Evolutionary conservation across 2,888 invertebrate genomes (phyloP).

Genomic region (Aleiodes alternator): DNA sequence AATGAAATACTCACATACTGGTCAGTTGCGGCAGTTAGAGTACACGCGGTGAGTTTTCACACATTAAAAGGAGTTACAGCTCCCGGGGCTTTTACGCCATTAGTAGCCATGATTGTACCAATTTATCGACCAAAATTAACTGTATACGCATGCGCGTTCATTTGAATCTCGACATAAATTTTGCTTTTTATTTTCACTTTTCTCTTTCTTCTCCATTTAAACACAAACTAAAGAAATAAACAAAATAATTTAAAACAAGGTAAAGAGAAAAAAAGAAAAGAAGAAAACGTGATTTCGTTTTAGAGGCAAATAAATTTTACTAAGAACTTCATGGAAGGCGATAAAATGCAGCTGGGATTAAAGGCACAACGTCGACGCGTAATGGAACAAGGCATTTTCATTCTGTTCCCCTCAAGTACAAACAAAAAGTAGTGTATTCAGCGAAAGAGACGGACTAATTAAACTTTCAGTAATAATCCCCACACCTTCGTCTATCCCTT

Average conservation of each 20-base stretch:
- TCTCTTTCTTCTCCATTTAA: background rate
- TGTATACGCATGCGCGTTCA: conserved; percentile 30
- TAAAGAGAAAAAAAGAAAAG: background rate
- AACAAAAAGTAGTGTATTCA: conserved; percentile 30
- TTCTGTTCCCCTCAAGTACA: conserved; percentile 16
- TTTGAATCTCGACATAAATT: conserved; percentile 27
- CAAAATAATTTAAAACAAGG: background rate
- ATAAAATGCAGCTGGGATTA: conserved; percentile 35
- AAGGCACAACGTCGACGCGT: conserved; percentile 27
- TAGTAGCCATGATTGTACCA: conserved; percentile 47
- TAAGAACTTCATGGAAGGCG: conserved; percentile 11
- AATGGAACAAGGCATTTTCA: conserved; percentile 29
- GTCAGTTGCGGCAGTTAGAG: conserved; percentile 39
- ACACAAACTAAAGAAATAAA: background rate
- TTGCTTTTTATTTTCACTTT: conserved; percentile 1
- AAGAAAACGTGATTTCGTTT: background rate
- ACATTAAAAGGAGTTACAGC: conserved; percentile 47
- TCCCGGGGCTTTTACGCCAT: conserved; percentile 43
- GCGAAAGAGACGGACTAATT: conserved; percentile 31
- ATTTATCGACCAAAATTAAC: conserved; percentile 47
- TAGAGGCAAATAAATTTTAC: conserved; percentile 20
- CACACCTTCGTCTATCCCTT: background rate
- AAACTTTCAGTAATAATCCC: conserved; percentile 34
- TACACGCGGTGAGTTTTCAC: conserved; percentile 45
- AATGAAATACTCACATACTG: conserved; percentile 49